Evolutionary conservation across 1,140 invertebrate genomes (phyloP), one percentile per base, ranked within the genome.

Genomic region (Rhizoglyphus robini): DNA sequence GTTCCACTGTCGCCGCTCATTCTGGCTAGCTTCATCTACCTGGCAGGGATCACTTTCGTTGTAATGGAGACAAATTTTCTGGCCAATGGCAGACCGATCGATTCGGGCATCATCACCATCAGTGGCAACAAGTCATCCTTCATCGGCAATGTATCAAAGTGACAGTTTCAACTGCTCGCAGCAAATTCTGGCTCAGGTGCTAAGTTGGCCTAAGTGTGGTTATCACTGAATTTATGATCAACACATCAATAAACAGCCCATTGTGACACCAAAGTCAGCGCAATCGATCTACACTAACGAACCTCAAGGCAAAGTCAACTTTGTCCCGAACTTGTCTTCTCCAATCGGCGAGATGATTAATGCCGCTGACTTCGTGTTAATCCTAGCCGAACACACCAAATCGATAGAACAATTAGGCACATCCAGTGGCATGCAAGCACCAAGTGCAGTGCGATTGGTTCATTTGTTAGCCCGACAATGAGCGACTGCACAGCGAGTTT

Each of bases 61-160:
- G 36, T 41, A 41, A 41, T 54, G 51, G 51, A 54, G 51, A 54
- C 51, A 54, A 54, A 54, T 54, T n/a, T n/a, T 41, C 36, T 41
- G 36, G 8, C 36, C 36, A 41, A 41, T 11, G 36, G 36, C 36
- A 41, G 18, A n/a, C n/a, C n/a, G n/a, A n/a, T n/a, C n/a, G n/a
- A n/a, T n/a, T n/a, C n/a, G n/a, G n/a, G n/a, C n/a, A n/a, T n/a
- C n/a, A n/a, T n/a, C n/a, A n/a, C n/a, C n/a, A n/a, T n/a, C n/a
- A n/a, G n/a, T n/a, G n/a, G n/a, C n/a, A 41, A 41, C 36, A 41
- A 41, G 8, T 11, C 18, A 8, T 8, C 8, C 18, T 41, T 41
- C 36, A 41, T 41, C 18, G 36, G 36, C 36, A 41, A 41, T 41
- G n/a, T n/a, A n/a, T n/a, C n/a, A n/a, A n/a, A n/a, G n/a, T n/a